A percentile compares a stretch with the other conserved stretches of the same genome.
These are phyloP conservation scores for Delphinapterus leucas DNA, from an alignment of 2,113 vertebrate species.

Conservation along the genomic window DNA sequence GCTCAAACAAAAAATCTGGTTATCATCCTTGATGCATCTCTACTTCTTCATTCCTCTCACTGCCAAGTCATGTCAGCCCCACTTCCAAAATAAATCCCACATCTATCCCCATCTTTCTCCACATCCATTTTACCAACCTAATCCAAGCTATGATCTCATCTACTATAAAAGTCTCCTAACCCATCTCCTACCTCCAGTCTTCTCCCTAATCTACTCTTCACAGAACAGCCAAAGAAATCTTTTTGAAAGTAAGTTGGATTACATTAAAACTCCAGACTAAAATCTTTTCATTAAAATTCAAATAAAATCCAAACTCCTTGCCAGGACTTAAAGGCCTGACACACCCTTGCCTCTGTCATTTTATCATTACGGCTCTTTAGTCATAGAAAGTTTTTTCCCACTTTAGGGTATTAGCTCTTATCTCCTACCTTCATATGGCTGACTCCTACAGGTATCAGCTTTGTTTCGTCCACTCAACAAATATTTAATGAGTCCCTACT, in stretches of 20 bases:
- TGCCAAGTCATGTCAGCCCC: neutral
- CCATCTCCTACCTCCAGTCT: neutral
- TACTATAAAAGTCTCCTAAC: neutral
- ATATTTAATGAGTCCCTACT: neutral
- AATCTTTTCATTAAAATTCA: neutral
- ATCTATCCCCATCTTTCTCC: neutral
- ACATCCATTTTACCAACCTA: neutral
- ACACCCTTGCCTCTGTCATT: neutral
- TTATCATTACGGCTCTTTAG: neutral
- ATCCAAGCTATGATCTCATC: neutral
- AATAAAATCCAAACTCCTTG: conserved; percentile 16
- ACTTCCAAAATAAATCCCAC: neutral
- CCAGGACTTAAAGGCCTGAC: neutral
- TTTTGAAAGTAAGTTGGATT: neutral
- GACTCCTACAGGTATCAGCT: neutral
- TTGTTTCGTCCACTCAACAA: neutral
- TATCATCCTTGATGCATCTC: neutral
- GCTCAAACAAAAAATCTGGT: neutral
- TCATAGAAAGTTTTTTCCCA: neutral
- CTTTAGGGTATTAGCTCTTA: neutral
- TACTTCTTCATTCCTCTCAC: neutral
- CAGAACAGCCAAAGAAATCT: neutral
- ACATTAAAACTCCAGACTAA: neutral
- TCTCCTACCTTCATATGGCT: neutral
- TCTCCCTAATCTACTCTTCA: neutral